These are phyloP conservation scores for Theretra japonica DNA, from an alignment of 2,888 invertebrate species.

Conservation along the genomic window DNA sequence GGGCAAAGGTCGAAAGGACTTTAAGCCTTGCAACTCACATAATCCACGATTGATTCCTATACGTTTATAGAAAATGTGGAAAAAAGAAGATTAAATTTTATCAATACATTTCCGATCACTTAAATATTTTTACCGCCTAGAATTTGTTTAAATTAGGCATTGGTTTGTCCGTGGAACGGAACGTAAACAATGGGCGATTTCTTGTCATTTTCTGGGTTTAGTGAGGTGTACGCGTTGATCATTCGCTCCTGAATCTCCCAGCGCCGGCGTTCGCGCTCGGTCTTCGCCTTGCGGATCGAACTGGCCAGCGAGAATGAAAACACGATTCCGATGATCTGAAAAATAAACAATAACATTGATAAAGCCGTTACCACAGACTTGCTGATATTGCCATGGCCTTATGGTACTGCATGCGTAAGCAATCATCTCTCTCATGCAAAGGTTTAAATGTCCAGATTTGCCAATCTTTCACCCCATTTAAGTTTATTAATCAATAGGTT, in stretches of 20 bases:
- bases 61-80: conserved; percentile 31
- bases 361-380: not conserved
- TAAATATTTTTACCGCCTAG: not conserved
- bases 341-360: conserved; percentile 43
- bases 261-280: conserved; percentile 88
- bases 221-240: conserved; percentile 79
- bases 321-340: conserved; percentile 92
- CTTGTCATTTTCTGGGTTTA: conserved; percentile 72
- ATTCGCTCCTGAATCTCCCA: conserved; percentile 88
- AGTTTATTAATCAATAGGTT: too few species aligned
- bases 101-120: not conserved
- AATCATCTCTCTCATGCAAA: too few species aligned
- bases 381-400: too few species aligned
- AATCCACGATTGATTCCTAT: conserved; percentile 23
- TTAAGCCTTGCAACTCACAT: not conserved
- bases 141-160: conserved; percentile 53
- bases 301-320: conserved; percentile 95
- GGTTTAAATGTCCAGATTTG: not conserved
- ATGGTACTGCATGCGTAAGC: too few species aligned
- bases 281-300: conserved; percentile 91
- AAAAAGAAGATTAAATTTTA: conserved; percentile 2
- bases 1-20: not conserved
- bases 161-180: conserved; percentile 78
- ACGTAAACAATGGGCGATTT: conserved; percentile 74
- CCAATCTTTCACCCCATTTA: too few species aligned